Evolutionary conservation across 2,888 invertebrate species (phyloP), one percentile per base, ranked within the genome.

Genomic region (Drosophila emarginata): DNA sequence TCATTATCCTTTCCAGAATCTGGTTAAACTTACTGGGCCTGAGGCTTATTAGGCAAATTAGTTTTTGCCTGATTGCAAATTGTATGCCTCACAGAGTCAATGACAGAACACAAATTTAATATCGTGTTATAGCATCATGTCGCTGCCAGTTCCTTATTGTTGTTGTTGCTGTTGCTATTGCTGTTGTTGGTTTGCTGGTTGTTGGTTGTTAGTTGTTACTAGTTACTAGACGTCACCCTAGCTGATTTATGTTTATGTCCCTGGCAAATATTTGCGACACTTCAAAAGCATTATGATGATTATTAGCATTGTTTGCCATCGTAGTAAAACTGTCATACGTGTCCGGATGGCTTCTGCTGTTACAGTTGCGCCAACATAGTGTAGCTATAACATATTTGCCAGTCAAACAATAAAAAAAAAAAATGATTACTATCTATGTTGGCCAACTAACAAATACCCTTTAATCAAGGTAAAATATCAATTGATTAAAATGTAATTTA

Each of bases 301-400:
- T 85, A 82, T 85, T 67, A 74, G 72, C 69, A 85, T 74, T 88
- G 87, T 88, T 86, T 88, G 78, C 72, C 78, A 67, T 62, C 45
- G 69, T 61, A 68, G 80, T 89, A 89, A 81, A 81, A 77, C 72
- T 77, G 68, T 75, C 79, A 77, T 69, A 85, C 89, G 84, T 85
- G 89, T 81, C 60, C 70, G 76, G 74, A 72, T 67, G 76, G 64
- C 69, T 74, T 12, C 45, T 45, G 11, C 4, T 45, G 18, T 9
- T 45, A 11, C 11, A 18, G 15, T 18, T 18, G 40, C 9, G 65
- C 54, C 69, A 71, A 72, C 65, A 67, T 61, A 54, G 32, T 54
- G 32, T 54, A 45, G 45, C 45, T 45, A 21, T 45, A 45, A 45
- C 54, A 67, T 67, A 66, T 71, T 79, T 80, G 59, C 18, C 54